These are phyloP conservation scores for Microplitis manilae DNA, from an alignment of 2,888 invertebrate genomes.

Conservation along the genomic window DNA sequence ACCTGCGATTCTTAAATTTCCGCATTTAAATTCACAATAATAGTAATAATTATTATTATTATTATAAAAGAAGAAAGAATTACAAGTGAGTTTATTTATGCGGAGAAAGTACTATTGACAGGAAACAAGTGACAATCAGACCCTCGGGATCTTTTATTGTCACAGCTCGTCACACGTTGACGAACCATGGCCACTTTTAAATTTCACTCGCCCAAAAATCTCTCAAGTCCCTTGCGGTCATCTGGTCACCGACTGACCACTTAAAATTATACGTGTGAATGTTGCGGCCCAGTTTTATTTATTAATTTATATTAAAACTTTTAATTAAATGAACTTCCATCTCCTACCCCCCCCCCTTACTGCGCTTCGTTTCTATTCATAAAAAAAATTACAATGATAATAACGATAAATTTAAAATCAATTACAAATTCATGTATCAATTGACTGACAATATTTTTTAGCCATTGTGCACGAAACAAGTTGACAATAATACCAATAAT, in stretches of 20 bases:
- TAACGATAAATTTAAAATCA: not conserved
- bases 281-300: too few relatives aligned
- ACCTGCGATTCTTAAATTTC: constrained; percentile 52
- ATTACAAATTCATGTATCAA: not conserved
- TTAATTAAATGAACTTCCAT: too few relatives aligned
- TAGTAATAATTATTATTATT: constrained; percentile 32
- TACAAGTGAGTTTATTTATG: constrained; percentile 36
- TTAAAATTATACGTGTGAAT: constrained; percentile 8
- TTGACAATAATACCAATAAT: not conserved
- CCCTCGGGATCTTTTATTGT: constrained; percentile 62
- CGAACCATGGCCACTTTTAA: constrained; percentile 49
- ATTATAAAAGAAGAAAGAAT: constrained; percentile 28
- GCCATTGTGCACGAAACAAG: not conserved
- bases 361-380: too few relatives aligned
- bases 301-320: too few relatives aligned
- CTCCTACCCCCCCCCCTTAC: too few relatives aligned
- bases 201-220: not conserved
- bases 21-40: constrained; percentile 59
- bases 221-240: constrained; percentile 49
- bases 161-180: constrained; percentile 59
- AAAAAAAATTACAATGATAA: not conserved
- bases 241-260: constrained; percentile 44
- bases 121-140: constrained; percentile 70
- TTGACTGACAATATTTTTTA: not conserved
- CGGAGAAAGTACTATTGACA: constrained; percentile 50